A percentile compares a stretch with the other conserved stretches of the same genome.
phyloP scores from a whole-genome alignment of 2,797 vertebrate genomes.

The Dallia pectoralis region DNA sequence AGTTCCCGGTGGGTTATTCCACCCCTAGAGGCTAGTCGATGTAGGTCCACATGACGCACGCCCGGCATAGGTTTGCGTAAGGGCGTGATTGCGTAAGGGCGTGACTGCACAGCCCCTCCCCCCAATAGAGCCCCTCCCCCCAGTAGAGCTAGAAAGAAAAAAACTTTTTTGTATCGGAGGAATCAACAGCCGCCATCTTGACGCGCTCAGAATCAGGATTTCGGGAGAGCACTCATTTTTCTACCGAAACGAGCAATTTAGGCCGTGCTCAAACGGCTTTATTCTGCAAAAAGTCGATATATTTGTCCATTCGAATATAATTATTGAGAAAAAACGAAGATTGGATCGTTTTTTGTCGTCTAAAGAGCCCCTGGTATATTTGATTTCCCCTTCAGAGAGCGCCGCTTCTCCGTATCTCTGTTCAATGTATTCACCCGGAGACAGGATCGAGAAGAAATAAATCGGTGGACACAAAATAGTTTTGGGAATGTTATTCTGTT shows the following conservation, averaged over 20 bases:
- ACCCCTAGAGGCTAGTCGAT: slow-evolving; percentile 52
- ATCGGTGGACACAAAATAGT: slow-evolving; percentile 70
- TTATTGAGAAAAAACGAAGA: slow-evolving; percentile 66
- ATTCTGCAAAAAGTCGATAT: slow-evolving; percentile 54
- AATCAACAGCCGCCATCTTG: slow-evolving; percentile 99
- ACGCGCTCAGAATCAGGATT: slow-evolving; percentile 79
- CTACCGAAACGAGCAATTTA: slow-evolving; percentile 62
- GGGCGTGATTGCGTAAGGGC: slow-evolving; percentile 75
- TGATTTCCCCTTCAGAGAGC: slow-evolving; percentile 83
- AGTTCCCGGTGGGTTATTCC: slow-evolving; percentile 30
- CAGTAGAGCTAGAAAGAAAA: slow-evolving; percentile 78
- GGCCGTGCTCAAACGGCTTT: slow-evolving; percentile 57
- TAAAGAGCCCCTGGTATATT: slow-evolving; percentile 75
- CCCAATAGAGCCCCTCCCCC: too few species aligned
- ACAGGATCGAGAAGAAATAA: slow-evolving; percentile 69
- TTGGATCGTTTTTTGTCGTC: slow-evolving; percentile 70
- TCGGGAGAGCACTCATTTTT: slow-evolving; percentile 76
- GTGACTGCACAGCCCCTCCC: slow-evolving; percentile 67
- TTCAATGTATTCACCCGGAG: slow-evolving; percentile 63
- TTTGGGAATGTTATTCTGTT: slow-evolving; percentile 67
- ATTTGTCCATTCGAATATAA: slow-evolving; percentile 51
- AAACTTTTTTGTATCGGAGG: slow-evolving; percentile 89
- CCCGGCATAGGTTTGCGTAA: slow-evolving; percentile 67
- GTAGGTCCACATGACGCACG: slow-evolving; percentile 67
- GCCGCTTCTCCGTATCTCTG: slow-evolving; percentile 73